phyloP scores from a whole-genome alignment of 2,888 invertebrate species.

The Mycalesis mineus region DNA sequence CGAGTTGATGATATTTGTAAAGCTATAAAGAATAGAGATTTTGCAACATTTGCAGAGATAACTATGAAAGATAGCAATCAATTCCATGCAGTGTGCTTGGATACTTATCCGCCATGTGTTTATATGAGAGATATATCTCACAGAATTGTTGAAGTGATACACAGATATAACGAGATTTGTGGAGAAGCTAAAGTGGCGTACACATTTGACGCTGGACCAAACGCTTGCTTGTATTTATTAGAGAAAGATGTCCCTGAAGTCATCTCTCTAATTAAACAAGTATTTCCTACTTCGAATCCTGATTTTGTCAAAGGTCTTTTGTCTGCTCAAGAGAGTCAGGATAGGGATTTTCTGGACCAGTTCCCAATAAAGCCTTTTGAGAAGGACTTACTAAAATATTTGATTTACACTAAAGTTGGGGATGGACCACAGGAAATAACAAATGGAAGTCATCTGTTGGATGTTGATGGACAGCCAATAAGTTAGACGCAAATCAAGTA shows the following conservation, averaged over 20 bases:
- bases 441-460: conserved; percentile 54
- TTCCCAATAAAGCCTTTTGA: conserved; percentile 56
- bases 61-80: conserved; percentile 99
- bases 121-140: conserved; percentile 96
- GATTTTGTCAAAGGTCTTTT: conserved; percentile 56
- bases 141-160: conserved; percentile 87
- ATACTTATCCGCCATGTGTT: conserved; percentile 94
- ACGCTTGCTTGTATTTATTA: conserved; percentile 92
- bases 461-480: conserved; percentile 40
- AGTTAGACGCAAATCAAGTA: neutral
- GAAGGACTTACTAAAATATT: conserved; percentile 84
- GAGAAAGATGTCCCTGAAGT: conserved; percentile 85
- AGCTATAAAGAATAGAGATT: conserved; percentile 83
- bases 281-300: conserved; percentile 81
- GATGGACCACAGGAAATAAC: conserved; percentile 82
- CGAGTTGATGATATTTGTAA: conserved; percentile 77
- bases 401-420: conserved; percentile 90
- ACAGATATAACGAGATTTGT: conserved; percentile 86
- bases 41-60: conserved; percentile 90
- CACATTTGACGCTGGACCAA: conserved; percentile 99
- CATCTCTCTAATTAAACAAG: conserved; percentile 81
- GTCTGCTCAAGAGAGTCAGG: conserved; percentile 31
- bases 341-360: conserved; percentile 41
- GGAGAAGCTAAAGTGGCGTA: conserved; percentile 89
- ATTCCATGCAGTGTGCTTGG: conserved; percentile 95